Evolutionary conservation across 2,797 vertebrate genomes (phyloP), one percentile per base, ranked within the genome.

Genomic region (Sebastes matsubarae): DNA sequence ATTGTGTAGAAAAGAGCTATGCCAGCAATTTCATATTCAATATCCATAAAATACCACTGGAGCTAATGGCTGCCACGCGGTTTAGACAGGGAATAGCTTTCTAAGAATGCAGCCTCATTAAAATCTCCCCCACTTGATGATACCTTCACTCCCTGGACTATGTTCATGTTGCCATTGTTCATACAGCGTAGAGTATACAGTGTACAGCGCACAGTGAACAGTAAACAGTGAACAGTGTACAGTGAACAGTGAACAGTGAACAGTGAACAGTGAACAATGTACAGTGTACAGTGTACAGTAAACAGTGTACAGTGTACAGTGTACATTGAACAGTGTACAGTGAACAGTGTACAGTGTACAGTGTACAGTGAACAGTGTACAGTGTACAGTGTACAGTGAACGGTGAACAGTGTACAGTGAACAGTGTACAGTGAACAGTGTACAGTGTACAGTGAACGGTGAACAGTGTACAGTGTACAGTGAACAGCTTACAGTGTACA

Each of bases 51-150:
- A 30, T 79, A 46, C 52, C 54, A 36, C 29, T 20, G 3, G 3
- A 57, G 25, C 22, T 72, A 75, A 59, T 52, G 66, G 29, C 61
- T 66, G 73, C 63, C 22, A 68, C 42, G 9, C 2, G 9, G 11
- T 70, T 61, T 46, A 10, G 2, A 79, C n/a, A 3, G 7, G 52
- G 6, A 65, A 84, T 76, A 76, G 36, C 24, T 68, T 86, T 79
- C 68, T 22, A 66, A 69, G 60, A 72, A n/a, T 67, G 27, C 34
- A 57, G 10, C 8, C 72, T 81, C 59, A 79, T 84, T 72, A 72
- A 78, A 79, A 74, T 34, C 14, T 24, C 36, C 36, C 65, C 29
- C 63, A n/a, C 71, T 4, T 67, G 54, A 68, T 54, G 61, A 32
- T 30, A 38, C 73, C 25, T 61, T 61, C 46, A 77, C 67, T 57